A percentile compares a stretch with the other conserved stretches of the same genome.
Conservation (phyloP, 2,797 vertebrate genomes). For the Eulemur albifrons region DNA sequence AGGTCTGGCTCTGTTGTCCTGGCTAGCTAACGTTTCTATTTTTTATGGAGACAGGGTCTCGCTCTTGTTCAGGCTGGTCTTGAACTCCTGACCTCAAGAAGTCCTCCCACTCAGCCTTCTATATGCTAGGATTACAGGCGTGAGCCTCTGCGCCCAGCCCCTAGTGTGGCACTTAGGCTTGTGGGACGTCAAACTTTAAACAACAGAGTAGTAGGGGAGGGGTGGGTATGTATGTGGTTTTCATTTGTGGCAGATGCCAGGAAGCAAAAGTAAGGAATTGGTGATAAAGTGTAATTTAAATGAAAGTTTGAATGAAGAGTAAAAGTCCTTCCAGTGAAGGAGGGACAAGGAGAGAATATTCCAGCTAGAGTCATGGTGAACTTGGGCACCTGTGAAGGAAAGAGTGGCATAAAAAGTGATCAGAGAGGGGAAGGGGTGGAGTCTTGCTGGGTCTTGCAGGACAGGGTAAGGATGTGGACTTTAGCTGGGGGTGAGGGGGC, state of each 20-base stretch:
- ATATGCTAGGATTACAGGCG: too few species aligned
- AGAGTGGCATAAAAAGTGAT: background rate
- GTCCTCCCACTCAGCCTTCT: too few species aligned
- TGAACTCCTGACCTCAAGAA: too few species aligned
- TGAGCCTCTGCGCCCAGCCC: too few species aligned
- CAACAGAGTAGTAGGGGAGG: too few species aligned
- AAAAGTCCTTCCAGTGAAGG: background rate
- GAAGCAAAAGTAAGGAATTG: background rate
- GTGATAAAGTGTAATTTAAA: background rate
- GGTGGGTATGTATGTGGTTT: background rate
- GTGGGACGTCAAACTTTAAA: background rate
- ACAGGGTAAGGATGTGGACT: background rate
- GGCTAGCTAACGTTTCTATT: too few species aligned
- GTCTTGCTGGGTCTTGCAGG: background rate
- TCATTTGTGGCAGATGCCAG: background rate
- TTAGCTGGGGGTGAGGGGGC: fast-evolving
- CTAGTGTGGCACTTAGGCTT: background rate
- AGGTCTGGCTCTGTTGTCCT: too few species aligned
- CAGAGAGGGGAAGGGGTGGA: background rate
- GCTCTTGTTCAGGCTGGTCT: too few species aligned
- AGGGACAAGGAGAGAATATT: background rate
- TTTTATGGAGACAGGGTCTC: too few species aligned
- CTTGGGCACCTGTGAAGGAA: background rate
- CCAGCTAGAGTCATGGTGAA: background rate
- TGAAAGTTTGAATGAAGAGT: background rate